phyloP scores from a whole-genome alignment of 2,888 invertebrate genomes.

The Heliconius hortense region DNA sequence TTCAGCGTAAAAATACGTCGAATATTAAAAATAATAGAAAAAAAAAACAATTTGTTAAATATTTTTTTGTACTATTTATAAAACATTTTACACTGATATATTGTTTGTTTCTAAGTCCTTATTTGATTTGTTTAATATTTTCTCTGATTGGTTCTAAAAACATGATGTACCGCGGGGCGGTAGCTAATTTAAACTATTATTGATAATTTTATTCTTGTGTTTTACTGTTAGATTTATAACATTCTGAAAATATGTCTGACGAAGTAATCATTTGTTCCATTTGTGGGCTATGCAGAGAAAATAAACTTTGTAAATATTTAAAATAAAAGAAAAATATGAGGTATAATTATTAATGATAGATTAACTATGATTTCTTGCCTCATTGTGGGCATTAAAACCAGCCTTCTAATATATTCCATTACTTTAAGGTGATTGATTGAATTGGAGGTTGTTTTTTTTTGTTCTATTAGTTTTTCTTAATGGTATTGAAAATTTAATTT shows the following conservation, averaged over 20 bases:
- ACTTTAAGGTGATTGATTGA: slow-evolving; percentile 47
- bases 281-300: not conserved
- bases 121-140: not conserved
- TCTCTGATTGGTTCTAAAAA: slow-evolving; percentile 28
- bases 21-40: not conserved
- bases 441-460: slow-evolving; percentile 44
- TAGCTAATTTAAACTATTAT: slow-evolving; percentile 22
- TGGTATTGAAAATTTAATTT: slow-evolving; percentile 22
- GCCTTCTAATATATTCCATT: slow-evolving; percentile 55
- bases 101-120: not conserved
- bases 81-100: not conserved
- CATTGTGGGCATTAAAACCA: slow-evolving; percentile 49
- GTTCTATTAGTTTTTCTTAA: slow-evolving; percentile 41
- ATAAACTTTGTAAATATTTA: not conserved
- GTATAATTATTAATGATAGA: slow-evolving; percentile 6
- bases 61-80: not conserved
- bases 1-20: not conserved
- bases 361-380: slow-evolving; percentile 30
- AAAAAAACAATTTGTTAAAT: not conserved
- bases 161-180: slow-evolving; percentile 26
- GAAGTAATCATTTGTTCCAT: not conserved
- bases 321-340: not conserved
- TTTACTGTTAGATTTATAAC: not conserved
- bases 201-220: slow-evolving; percentile 6
- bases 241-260: not conserved